Base-by-base conservation (phyloP, 2,888 invertebrate genomes). In the Alsophila aescularia region DNA sequence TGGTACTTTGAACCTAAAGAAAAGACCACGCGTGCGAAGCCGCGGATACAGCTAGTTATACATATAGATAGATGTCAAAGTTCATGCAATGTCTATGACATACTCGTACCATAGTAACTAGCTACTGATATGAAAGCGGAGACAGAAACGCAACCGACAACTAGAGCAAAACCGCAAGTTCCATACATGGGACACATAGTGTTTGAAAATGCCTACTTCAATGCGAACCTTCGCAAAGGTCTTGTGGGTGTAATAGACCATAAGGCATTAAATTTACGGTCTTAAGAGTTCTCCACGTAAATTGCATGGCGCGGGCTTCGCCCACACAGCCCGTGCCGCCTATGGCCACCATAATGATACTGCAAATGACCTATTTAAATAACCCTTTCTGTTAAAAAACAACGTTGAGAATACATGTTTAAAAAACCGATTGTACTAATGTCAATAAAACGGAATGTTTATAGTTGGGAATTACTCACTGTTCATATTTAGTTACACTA, bases 271-370 rank as follows among this genome's bases (percentile, higher is more conserved):
- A 67, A 66, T 66, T 69, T 68, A 69, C 65, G 67, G 68, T 69
- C 68, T 73, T 70, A 69, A 68, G 67, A 64, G 68, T 77, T 67
- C 66, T 56, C 64, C 62, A 58, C 72, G 75, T 76, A 80, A 79
- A 81, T 81, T 78, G 80, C 75, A 75, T 68, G 70, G 74, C 70
- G 62, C 66, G 65, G 73, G 70, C 70, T 63, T 62, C 77, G 72
- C 80, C 78, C 75, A 79, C 77, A 62, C 49, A 41, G 44, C 51
- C 59, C 52, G 41, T 56, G 59, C 66, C 66, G 64, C 58, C 57
- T 69, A 66, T 62, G 63, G 67, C 51, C 52, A 40, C 62, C 60
- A 45, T 76, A 73, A 77, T 75, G 69, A 72, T 71, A 70, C 64
- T 64, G 72, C 72, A 71, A 78, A 78, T 74, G 65, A 70, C 69